Percentiles rank a stretch among this genome's conserved stretches.
phyloP scores from a whole-genome alignment of 2,113 vertebrate species.

The Chamaea fasciata region DNA sequence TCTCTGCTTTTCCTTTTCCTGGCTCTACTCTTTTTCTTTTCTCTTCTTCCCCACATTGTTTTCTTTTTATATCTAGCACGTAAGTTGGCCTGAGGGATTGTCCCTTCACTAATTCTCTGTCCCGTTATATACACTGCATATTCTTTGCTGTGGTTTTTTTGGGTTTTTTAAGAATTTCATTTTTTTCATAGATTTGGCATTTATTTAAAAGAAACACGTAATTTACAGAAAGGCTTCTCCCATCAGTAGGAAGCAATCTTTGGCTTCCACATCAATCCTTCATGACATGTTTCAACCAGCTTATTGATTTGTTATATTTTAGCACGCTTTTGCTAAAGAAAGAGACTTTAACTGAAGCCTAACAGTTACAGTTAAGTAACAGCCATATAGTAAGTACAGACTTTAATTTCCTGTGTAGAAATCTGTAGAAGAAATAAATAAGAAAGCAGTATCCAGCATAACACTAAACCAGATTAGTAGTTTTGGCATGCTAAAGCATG shows the following conservation, averaged over 20 bases:
- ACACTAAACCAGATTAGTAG: constrained; percentile 10
- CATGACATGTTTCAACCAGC: constrained; percentile 9
- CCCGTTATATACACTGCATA: not conserved
- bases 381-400: constrained; percentile 20
- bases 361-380: constrained; percentile 20
- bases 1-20: not conserved
- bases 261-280: constrained; percentile 20
- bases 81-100: not conserved
- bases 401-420: constrained; percentile 69
- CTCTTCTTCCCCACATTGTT: not conserved
- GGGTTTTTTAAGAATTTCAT: not conserved
- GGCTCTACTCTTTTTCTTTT: not conserved
- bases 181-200: not conserved
- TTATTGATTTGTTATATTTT: constrained; percentile 54
- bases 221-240: not conserved
- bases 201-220: not conserved
- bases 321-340: constrained; percentile 9
- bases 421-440: constrained; percentile 45
- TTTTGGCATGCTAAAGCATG: not conserved
- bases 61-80: not conserved
- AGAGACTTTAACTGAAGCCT: not conserved
- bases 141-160: not conserved
- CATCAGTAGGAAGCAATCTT: not conserved
- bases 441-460: constrained; percentile 13
- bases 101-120: not conserved